A percentile compares a stretch with the other conserved stretches of the same genome.
Evolutionary conservation across 2,797 vertebrate species (phyloP).

Genomic region (Eutrigla gurnardus): DNA sequence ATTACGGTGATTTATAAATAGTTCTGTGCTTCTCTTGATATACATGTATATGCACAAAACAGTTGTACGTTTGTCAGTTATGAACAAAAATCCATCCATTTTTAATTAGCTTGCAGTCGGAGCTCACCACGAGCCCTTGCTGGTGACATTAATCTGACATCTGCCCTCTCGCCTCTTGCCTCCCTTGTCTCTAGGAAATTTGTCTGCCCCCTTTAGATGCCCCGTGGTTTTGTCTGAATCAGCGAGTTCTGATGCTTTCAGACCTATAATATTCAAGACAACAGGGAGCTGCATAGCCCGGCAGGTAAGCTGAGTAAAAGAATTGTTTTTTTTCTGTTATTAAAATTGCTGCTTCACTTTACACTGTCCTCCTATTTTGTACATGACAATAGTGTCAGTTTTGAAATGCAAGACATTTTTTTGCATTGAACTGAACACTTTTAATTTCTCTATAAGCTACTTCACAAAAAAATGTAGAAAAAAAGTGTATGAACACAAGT

Average conservation of each 20-base stretch:
- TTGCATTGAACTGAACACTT: background rate
- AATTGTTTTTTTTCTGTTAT: slow-evolving; percentile 4
- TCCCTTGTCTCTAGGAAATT: slow-evolving; percentile 49
- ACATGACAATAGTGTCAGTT: background rate
- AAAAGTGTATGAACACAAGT: background rate
- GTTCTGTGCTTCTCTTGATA: background rate
- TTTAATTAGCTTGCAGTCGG: background rate
- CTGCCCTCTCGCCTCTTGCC: slow-evolving; percentile 40
- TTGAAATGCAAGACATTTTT: background rate
- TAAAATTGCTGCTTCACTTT: background rate
- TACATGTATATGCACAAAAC: background rate
- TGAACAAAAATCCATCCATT: background rate
- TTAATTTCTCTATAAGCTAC: background rate
- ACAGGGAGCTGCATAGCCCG: slow-evolving; percentile 23
- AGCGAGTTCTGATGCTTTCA: slow-evolving; percentile 14
- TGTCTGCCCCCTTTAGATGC: slow-evolving; percentile 23
- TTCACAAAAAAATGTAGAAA: background rate
- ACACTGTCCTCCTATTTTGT: background rate
- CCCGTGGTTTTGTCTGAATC: slow-evolving; percentile 40
- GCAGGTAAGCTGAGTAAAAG: slow-evolving; percentile 54
- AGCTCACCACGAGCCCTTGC: background rate
- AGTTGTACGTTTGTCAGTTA: background rate
- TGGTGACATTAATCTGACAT: slow-evolving; percentile 38
- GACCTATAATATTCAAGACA: slow-evolving; percentile 10
- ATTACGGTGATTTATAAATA: background rate